Conservation (phyloP, 2,113 vertebrate species). For the Crocuta crocuta region DNA sequence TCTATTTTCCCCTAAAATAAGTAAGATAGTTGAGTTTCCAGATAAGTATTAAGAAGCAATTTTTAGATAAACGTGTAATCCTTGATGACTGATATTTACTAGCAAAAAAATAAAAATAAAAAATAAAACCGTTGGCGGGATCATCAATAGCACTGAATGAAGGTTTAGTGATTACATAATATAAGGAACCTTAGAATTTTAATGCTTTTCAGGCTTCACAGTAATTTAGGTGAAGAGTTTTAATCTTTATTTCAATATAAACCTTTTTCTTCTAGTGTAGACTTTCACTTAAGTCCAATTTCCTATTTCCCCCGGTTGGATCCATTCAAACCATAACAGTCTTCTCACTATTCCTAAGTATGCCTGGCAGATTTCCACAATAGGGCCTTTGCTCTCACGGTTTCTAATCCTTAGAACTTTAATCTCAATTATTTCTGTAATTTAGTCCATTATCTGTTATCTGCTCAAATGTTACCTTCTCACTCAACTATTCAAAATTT, state of each 20-base stretch:
- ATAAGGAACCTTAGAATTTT: not conserved
- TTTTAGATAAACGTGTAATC: slow-evolving; percentile 67
- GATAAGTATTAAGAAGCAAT: slow-evolving; percentile 30
- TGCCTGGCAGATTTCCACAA: not conserved
- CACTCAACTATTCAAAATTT: not conserved
- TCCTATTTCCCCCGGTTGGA: not conserved
- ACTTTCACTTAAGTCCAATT: not conserved
- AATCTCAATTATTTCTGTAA: not conserved
- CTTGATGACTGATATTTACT: slow-evolving; percentile 64
- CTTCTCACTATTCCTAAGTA: not conserved
- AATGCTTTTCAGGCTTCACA: not conserved
- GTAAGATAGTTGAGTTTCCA: slow-evolving; percentile 56
- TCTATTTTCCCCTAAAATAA: slow-evolving; percentile 41
- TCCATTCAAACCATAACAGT: not conserved
- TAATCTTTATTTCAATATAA: not conserved
- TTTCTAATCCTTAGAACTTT: not conserved
- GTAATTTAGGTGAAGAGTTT: not conserved
- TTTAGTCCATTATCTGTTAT: not conserved
- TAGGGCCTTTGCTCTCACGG: not conserved
- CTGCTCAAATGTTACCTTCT: not conserved
- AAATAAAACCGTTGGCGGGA: no score
- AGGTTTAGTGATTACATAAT: slow-evolving; percentile 63
- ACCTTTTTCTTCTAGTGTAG: not conserved
- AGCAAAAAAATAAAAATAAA: not conserved
- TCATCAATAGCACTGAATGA: slow-evolving; percentile 64